Conservation (phyloP, 1,140 invertebrate genomes). For the Diprion similis region DNA sequence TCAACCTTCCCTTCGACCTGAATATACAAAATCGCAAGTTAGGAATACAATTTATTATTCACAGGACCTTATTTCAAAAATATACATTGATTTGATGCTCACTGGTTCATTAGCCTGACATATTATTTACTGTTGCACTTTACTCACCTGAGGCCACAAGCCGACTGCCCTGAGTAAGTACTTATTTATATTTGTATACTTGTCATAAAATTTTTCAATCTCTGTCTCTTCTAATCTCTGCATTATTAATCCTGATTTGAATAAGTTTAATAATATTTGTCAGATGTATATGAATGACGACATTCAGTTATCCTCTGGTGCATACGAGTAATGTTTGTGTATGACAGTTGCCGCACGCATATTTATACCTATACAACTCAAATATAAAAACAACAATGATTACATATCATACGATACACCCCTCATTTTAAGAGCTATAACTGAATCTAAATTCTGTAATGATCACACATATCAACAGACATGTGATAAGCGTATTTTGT, state of each 20-base stretch:
- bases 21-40: not conserved
- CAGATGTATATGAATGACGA: too few relatives aligned
- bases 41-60: not conserved
- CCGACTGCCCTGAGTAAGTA: not conserved
- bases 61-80: too few relatives aligned
- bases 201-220: not conserved
- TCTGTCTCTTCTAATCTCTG: not conserved
- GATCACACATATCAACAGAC: not conserved
- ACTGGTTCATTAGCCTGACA: not conserved
- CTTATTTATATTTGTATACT: not conserved
- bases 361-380: not conserved
- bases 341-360: not conserved
- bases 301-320: too few relatives aligned
- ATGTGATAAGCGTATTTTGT: not conserved
- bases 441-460: not conserved
- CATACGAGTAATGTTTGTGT: not conserved
- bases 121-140: not conserved
- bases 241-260: not conserved
- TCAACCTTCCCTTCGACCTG: not conserved
- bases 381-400: not conserved
- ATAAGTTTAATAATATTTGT: too few relatives aligned
- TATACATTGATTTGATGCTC: too few relatives aligned
- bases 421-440: not conserved
- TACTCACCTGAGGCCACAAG: not conserved
- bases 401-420: not conserved